Evolutionary conservation across 2,888 invertebrate species (phyloP).

Genomic region (Ferrisia virgata): DNA sequence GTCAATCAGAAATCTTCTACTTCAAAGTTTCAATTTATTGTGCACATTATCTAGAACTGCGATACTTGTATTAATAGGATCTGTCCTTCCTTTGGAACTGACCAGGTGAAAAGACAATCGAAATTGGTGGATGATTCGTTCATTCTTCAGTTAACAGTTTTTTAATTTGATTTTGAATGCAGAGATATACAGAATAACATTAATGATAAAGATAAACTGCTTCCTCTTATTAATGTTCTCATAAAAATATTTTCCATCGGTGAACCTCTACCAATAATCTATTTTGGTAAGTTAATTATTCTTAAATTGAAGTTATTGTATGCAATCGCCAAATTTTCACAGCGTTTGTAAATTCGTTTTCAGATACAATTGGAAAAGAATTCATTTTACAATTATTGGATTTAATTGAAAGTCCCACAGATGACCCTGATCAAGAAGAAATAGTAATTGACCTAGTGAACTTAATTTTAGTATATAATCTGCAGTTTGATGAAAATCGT

Average conservation of each 20-base stretch:
- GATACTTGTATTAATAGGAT: constrained; percentile 77
- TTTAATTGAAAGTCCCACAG: constrained; percentile 27
- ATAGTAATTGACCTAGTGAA: constrained; percentile 83
- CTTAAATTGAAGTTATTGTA: not conserved
- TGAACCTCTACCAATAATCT: constrained; percentile 81
- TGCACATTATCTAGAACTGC: constrained; percentile 80
- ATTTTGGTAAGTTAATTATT: constrained; percentile 65
- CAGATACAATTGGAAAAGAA: constrained; percentile 40
- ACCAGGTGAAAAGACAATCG: constrained; percentile 68
- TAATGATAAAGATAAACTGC: constrained; percentile 72
- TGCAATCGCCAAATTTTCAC: not conserved
- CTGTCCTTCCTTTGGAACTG: constrained; percentile 85
- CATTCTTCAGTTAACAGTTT: constrained; percentile 42
- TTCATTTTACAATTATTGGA: constrained; percentile 30
- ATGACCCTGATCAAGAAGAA: constrained; percentile 68
- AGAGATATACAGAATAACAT: constrained; percentile 78
- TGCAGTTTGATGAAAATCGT: constrained; percentile 65
- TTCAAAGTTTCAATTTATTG: constrained; percentile 84
- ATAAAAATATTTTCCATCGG: constrained; percentile 89
- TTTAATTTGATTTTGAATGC: constrained; percentile 50
- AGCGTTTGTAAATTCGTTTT: not conserved
- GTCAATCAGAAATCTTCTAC: constrained; percentile 75
- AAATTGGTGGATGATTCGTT: not conserved
- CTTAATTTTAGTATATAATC: constrained; percentile 80
- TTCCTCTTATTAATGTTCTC: constrained; percentile 76